Percentiles rank a stretch among this genome's conserved stretches.
Evolutionary conservation across 1,140 invertebrate genomes (phyloP).

Genomic region (Helicoverpa zea): DNA sequence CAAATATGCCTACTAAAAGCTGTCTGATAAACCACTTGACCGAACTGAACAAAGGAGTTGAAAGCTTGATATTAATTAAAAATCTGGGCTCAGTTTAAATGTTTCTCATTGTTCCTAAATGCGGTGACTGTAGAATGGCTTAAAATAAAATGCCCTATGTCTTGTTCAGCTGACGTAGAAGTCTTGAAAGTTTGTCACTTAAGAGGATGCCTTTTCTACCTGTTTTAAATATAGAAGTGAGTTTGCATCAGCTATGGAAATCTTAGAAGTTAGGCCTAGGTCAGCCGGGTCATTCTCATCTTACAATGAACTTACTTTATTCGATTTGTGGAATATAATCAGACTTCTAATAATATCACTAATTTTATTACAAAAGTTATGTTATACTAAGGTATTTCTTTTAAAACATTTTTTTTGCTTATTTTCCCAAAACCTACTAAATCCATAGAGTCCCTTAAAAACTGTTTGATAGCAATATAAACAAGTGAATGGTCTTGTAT

Average conservation of each 20-base stretch:
- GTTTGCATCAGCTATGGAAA: not conserved
- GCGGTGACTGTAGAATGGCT: not conserved
- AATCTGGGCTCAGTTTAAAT: too few species aligned
- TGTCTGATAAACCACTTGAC: not conserved
- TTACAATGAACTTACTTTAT: not conserved
- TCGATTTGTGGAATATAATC: too few species aligned
- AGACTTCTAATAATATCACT: too few species aligned
- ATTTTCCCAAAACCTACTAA: too few species aligned
- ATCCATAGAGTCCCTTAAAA: too few species aligned
- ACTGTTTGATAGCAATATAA: too few species aligned
- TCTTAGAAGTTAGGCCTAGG: not conserved
- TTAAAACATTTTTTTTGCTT: too few species aligned
- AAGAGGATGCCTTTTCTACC: not conserved
- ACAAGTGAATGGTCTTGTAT: too few species aligned
- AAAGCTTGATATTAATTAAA: not conserved
- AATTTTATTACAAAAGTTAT: too few species aligned
- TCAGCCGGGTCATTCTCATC: not conserved
- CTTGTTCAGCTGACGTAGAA: not conserved
- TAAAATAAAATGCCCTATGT: not conserved
- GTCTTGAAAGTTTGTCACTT: constrained; percentile 12
- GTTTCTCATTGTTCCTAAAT: too few species aligned
- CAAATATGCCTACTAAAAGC: not conserved
- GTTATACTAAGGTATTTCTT: too few species aligned
- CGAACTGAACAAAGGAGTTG: too few species aligned
- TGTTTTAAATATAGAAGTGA: not conserved